phyloP scores from a whole-genome alignment of 2,113 vertebrate genomes.

The Sitta europaea region DNA sequence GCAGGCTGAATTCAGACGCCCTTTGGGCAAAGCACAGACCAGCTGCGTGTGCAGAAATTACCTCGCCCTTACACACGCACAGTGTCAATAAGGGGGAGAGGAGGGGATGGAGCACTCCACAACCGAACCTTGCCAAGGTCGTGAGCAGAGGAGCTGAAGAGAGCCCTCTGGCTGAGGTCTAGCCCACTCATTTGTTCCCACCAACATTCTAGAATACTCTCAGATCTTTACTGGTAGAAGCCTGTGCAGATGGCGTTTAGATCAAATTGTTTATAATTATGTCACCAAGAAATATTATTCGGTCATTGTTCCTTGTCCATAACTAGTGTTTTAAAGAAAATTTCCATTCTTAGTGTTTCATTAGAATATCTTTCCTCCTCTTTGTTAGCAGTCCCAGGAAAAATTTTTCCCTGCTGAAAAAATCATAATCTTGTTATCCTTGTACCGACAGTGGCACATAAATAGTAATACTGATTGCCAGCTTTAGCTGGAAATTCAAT shows the following conservation, averaged over 20 bases:
- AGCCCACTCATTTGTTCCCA: neutral
- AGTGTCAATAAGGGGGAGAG: neutral
- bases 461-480: neutral
- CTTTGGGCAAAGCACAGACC: neutral
- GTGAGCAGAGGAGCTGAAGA: neutral
- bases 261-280: neutral
- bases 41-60: neutral
- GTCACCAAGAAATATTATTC: neutral
- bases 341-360: neutral
- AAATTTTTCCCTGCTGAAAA: neutral
- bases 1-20: neutral
- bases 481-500: constrained; percentile 13
- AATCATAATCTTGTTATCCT: neutral
- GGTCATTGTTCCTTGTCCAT: neutral
- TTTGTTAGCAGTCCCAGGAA: neutral
- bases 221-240: neutral
- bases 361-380: neutral
- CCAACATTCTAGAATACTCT: neutral
- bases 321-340: neutral
- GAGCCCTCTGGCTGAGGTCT: neutral
- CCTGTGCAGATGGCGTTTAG: accelerated
- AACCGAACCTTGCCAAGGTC: neutral
- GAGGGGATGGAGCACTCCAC: neutral
- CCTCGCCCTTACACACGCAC: accelerated
- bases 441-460: neutral